These are phyloP conservation scores for Tridacna crocea DNA, from an alignment of 2,888 invertebrate genomes.

Conservation along the genomic window DNA sequence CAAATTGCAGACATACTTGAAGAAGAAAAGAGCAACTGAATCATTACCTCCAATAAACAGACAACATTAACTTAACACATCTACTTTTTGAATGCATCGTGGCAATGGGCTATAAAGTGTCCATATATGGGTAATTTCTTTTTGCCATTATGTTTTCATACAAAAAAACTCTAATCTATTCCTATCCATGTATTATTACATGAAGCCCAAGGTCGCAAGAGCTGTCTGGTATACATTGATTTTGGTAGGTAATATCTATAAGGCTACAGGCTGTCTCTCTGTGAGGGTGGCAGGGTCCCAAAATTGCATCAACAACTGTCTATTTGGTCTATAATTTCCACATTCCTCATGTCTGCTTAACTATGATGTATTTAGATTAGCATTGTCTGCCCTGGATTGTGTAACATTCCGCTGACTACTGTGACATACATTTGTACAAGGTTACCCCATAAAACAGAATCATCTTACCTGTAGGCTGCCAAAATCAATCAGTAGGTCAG, in stretches of 20 bases:
- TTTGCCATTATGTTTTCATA: no score
- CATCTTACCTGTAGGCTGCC: background rate
- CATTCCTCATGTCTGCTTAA: slow-evolving; percentile 43
- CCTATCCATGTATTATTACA: no score
- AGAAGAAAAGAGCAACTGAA: background rate
- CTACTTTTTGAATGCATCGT: no score
- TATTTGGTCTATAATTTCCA: slow-evolving; percentile 49
- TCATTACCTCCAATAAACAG: background rate
- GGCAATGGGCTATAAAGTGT: no score
- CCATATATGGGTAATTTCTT: no score
- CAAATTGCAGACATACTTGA: slow-evolving; percentile 4
- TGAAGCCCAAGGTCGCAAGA: no score
- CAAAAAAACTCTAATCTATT: no score
- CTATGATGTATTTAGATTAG: slow-evolving; percentile 26
- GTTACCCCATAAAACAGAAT: background rate
- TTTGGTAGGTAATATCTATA: background rate
- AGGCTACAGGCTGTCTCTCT: background rate
- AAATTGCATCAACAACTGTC: slow-evolving; percentile 48
- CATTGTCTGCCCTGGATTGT: slow-evolving; percentile 17
- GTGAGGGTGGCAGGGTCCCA: background rate
- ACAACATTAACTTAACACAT: no score
- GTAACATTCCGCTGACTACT: slow-evolving; percentile 14
- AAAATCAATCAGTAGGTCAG: no score
- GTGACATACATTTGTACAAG: slow-evolving; percentile 19
- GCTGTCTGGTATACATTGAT: no score